Conservation (phyloP, 2,888 invertebrate species). For the Erannis defoliaria region DNA sequence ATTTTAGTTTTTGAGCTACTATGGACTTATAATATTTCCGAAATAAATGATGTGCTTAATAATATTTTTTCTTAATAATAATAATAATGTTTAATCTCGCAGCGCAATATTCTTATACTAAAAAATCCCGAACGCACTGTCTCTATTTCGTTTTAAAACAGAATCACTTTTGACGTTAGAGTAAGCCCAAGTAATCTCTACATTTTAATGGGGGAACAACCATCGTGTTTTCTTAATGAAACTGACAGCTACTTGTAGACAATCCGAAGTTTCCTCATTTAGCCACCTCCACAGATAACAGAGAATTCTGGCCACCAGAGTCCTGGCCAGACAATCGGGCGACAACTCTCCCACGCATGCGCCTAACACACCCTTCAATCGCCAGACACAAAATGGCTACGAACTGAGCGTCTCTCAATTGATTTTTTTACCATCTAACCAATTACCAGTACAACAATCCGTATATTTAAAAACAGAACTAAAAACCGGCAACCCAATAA, state of each 20-base stretch:
- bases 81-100: too few species aligned
- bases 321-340: slow-evolving; percentile 58
- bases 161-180: slow-evolving; percentile 12
- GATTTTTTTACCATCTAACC: slow-evolving; percentile 76
- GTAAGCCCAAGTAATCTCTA: background rate
- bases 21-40: too few species aligned
- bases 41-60: background rate
- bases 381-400: slow-evolving; percentile 78
- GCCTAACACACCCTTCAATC: slow-evolving; percentile 59
- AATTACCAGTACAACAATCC: slow-evolving; percentile 51
- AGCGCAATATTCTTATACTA: background rate
- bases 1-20: too few species aligned
- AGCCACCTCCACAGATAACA: background rate
- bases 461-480: slow-evolving; percentile 40
- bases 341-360: slow-evolving; percentile 67
- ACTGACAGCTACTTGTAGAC: background rate
- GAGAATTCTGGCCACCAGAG: background rate
- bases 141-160: slow-evolving; percentile 27
- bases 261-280: background rate
- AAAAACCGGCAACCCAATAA: slow-evolving; percentile 34
- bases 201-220: background rate
- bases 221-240: background rate
- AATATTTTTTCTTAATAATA: background rate
- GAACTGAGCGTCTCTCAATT: slow-evolving; percentile 68
- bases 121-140: slow-evolving; percentile 22